Evolutionary conservation across 2,888 invertebrate genomes (phyloP).

Genomic region (Lysandra bellargus): DNA sequence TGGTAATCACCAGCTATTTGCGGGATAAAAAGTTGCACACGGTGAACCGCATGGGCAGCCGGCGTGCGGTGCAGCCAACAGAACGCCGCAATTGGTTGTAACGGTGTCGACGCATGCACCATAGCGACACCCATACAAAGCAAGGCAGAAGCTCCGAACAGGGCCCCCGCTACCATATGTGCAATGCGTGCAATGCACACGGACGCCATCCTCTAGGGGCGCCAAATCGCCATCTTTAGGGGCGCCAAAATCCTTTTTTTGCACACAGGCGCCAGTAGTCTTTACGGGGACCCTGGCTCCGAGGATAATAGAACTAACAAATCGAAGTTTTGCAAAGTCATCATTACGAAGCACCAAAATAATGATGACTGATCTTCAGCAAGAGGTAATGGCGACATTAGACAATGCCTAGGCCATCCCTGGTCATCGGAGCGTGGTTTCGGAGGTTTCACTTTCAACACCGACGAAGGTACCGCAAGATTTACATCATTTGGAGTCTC

Average conservation of each 20-base stretch:
- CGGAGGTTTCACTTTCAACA: constrained; percentile 5
- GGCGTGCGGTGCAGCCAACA: background rate
- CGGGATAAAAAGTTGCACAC: background rate
- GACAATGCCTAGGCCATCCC: constrained; percentile 16
- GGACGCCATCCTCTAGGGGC: no score
- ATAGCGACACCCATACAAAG: background rate
- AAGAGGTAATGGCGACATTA: constrained; percentile 5
- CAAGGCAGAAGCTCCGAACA: no score
- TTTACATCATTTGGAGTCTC: background rate
- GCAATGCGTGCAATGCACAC: no score
- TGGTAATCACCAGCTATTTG: background rate
- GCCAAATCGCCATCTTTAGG: no score
- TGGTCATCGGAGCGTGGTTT: background rate
- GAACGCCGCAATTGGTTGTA: background rate
- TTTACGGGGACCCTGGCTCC: no score
- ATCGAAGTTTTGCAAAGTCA: background rate
- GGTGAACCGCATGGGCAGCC: background rate
- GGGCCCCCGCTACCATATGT: no score
- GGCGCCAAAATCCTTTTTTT: no score
- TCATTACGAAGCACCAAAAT: background rate
- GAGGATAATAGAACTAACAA: no score
- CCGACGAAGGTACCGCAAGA: background rate
- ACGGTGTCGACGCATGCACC: background rate
- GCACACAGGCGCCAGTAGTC: no score
- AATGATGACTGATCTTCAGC: background rate